These are phyloP conservation scores for Nasonovia ribisnigri DNA, from an alignment of 2,888 invertebrate species.

Conservation along the genomic window DNA sequence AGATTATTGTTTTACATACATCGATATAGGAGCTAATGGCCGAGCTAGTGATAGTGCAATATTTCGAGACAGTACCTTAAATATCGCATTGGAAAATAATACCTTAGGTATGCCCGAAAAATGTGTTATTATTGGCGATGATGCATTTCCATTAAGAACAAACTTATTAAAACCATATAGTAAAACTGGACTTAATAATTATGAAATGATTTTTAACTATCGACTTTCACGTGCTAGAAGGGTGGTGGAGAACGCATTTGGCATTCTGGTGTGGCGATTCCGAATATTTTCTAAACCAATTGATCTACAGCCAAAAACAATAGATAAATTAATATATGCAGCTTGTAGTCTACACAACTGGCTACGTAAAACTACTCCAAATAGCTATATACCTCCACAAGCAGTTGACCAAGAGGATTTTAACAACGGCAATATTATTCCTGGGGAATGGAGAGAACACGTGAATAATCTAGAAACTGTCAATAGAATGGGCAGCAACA, in stretches of 20 bases:
- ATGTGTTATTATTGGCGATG: constrained; percentile 44
- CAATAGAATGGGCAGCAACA: not conserved
- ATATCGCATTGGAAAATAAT: too few relatives aligned
- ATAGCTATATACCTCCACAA: not conserved
- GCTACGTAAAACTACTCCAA: constrained; percentile 13
- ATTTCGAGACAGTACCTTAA: too few relatives aligned
- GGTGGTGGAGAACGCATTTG: constrained; percentile 56
- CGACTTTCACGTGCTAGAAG: constrained; percentile 41
- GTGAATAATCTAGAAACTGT: not conserved
- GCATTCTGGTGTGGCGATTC: constrained; percentile 38
- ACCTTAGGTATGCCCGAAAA: too few relatives aligned
- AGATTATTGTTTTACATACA: constrained; percentile 67
- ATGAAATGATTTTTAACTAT: constrained; percentile 55
- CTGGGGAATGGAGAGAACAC: not conserved
- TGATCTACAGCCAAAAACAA: constrained; percentile 25
- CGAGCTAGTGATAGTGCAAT: too few relatives aligned
- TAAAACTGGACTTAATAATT: not conserved
- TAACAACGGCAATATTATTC: not conserved
- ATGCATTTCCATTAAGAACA: constrained; percentile 28
- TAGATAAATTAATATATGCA: constrained; percentile 15
- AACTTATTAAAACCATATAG: constrained; percentile 52
- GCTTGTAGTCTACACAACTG: constrained; percentile 19
- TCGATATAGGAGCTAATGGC: too few relatives aligned
- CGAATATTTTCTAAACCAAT: constrained; percentile 32
- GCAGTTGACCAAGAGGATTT: constrained; percentile 17